Conservation (phyloP, 1,140 invertebrate genomes). For the Pachypeltis micranthus region DNA sequence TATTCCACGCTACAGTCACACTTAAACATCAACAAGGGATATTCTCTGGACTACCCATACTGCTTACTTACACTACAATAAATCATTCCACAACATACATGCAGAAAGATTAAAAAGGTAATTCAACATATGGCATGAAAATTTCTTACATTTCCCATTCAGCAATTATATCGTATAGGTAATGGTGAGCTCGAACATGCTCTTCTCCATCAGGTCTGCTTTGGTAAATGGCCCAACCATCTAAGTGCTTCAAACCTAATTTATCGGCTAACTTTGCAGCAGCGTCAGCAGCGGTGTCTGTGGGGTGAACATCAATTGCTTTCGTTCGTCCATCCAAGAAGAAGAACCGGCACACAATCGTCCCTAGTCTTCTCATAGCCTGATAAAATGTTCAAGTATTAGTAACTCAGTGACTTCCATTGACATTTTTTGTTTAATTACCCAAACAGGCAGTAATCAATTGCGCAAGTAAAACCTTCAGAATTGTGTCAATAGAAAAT, state of each 20-base stretch:
- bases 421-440: no score
- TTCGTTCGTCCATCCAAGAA: slow-evolving; percentile 91
- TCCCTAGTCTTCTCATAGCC: slow-evolving; percentile 80
- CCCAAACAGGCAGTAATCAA: no score
- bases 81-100: no score
- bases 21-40: no score
- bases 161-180: slow-evolving; percentile 85
- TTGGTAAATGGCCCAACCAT: slow-evolving; percentile 92
- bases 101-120: background rate
- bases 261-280: slow-evolving; percentile 79
- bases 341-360: slow-evolving; percentile 88
- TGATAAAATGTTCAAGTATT: no score
- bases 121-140: no score
- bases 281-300: slow-evolving; percentile 83
- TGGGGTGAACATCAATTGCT: slow-evolving; percentile 88
- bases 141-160: slow-evolving; percentile 78
- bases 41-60: background rate
- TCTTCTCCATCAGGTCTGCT: slow-evolving; percentile 71
- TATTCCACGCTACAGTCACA: no score
- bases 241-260: slow-evolving; percentile 65
- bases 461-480: no score
- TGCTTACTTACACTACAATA: no score
- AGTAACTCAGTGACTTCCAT: no score
- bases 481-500: no score
- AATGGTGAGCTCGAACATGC: slow-evolving; percentile 85